Conservation (phyloP, 2,113 vertebrate genomes). For the Rana temporaria region DNA sequence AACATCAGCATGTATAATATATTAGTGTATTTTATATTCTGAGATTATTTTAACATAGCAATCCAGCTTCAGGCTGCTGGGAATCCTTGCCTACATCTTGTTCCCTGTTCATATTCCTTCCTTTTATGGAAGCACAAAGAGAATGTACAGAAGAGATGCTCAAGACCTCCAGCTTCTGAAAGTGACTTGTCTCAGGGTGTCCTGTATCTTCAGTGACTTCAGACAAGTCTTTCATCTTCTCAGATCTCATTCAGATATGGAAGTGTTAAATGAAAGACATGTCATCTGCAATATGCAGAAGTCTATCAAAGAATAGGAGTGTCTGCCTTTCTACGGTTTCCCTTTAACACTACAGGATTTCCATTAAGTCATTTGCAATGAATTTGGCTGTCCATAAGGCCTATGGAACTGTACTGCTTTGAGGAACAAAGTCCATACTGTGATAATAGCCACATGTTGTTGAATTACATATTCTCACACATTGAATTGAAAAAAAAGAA, state of each 20-base stretch:
- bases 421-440: not conserved
- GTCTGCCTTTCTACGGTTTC: not conserved
- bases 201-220: slow-evolving; percentile 23
- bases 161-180: slow-evolving; percentile 29
- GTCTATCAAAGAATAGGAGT: slow-evolving; percentile 11
- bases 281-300: slow-evolving; percentile 39
- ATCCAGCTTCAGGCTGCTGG: not conserved
- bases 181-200: slow-evolving; percentile 35
- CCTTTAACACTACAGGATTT: not conserved
- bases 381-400: not conserved
- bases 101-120: slow-evolving; percentile 4
- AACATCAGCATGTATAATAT: not conserved
- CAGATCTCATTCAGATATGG: slow-evolving; percentile 16
- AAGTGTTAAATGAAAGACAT: slow-evolving; percentile 33
- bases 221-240: slow-evolving; percentile 26
- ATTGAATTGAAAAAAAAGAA: too few relatives aligned
- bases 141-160: slow-evolving; percentile 3
- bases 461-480: too few relatives aligned
- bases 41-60: not conserved
- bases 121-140: slow-evolving; percentile 32
- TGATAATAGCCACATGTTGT: too few relatives aligned
- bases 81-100: slow-evolving; percentile 2
- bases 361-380: slow-evolving; percentile 13
- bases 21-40: slow-evolving; percentile 2
- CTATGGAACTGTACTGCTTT: not conserved